These are phyloP conservation scores for Masnerella sp. DNA, from an alignment of 2,888 invertebrate species.

Conservation along the genomic window DNA sequence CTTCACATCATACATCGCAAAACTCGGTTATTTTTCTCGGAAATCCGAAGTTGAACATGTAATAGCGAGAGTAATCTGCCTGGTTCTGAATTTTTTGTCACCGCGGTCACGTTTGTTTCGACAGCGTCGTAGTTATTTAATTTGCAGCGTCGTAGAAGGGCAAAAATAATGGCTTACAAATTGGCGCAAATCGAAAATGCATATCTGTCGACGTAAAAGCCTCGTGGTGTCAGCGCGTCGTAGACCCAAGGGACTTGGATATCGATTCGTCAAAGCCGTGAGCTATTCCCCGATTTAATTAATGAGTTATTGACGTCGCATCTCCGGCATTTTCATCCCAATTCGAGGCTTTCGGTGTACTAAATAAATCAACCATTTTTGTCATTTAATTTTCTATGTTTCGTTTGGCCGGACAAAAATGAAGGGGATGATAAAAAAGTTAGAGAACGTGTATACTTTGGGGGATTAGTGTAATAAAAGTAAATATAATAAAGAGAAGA, in stretches of 20 bases:
- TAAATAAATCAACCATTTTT: conserved; percentile 6
- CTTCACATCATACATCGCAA: neutral
- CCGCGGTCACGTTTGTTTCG: conserved; percentile 24
- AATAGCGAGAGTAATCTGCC: conserved; percentile 23
- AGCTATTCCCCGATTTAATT: conserved; percentile 38
- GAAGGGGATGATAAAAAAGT: too few relatives aligned
- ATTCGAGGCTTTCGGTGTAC: neutral
- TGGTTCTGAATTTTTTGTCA: conserved; percentile 11
- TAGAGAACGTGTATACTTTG: too few relatives aligned
- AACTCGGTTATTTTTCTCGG: conserved; percentile 14
- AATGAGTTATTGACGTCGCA: conserved; percentile 31
- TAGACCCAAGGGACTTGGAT: conserved; percentile 36
- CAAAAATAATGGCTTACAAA: conserved; percentile 38
- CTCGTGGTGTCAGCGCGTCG: conserved; percentile 15
- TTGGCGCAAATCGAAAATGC: conserved; percentile 38
- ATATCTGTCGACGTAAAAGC: conserved; percentile 26
- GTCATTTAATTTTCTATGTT: too few relatives aligned
- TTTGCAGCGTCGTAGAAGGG: conserved; percentile 16
- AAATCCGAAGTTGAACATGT: too few relatives aligned
- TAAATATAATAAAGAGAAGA: too few relatives aligned
- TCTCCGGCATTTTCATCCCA: conserved; percentile 5
- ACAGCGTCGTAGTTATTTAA: conserved; percentile 34
- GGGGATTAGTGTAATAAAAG: too few relatives aligned
- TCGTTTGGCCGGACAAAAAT: too few relatives aligned
- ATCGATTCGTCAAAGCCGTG: conserved; percentile 37